Conservation (phyloP, 2,113 vertebrate genomes). For the Bettongia penicillata region DNA sequence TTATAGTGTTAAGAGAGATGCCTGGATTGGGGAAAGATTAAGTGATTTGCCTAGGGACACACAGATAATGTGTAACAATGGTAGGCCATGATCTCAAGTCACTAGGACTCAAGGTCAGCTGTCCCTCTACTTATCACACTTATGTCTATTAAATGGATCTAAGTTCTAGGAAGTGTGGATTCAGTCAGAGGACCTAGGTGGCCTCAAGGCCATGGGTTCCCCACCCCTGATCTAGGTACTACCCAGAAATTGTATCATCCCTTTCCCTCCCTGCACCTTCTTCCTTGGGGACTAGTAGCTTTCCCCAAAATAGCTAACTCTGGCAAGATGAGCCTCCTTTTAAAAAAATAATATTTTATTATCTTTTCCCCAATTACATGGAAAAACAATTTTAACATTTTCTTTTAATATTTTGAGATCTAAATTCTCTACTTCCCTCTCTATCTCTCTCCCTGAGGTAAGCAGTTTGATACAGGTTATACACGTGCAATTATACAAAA, state of each 20-base stretch:
- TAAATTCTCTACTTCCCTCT: too few species aligned
- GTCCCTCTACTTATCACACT: neutral
- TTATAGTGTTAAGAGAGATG: neutral
- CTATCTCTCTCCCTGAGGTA: too few species aligned
- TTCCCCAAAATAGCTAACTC: neutral
- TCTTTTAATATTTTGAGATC: too few species aligned
- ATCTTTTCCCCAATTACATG: too few species aligned
- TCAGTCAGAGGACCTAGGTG: too few species aligned
- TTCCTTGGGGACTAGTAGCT: neutral
- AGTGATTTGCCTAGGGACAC: neutral
- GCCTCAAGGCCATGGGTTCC: too few species aligned
- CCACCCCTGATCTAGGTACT: neutral
- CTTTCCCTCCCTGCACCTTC: neutral
- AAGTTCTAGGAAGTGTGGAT: neutral
- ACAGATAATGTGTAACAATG: neutral
- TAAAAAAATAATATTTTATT: too few species aligned
- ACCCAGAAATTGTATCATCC: neutral
- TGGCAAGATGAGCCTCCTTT: neutral
- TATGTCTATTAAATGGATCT: neutral
- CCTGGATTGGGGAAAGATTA: neutral
- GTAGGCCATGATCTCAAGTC: neutral
- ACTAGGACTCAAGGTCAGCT: neutral
- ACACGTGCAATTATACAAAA: too few species aligned
- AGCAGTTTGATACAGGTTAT: too few species aligned
- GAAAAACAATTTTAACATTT: too few species aligned